Evolutionary conservation across 2,113 vertebrate genomes (phyloP).

Genomic region (Garra rufa): DNA sequence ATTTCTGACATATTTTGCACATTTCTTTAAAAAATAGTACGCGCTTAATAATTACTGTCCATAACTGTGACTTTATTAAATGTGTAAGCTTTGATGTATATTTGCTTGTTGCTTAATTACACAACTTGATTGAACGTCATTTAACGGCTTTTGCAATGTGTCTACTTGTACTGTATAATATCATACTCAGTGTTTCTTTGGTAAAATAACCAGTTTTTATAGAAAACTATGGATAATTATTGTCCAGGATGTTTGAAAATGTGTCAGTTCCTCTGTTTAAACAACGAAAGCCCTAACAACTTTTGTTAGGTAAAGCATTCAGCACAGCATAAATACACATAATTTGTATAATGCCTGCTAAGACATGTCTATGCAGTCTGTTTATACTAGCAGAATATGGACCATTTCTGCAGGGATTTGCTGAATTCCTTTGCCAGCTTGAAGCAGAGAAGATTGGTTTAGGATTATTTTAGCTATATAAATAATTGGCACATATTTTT

Average conservation of each 20-base stretch:
- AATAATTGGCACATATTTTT: slow-evolving; percentile 27
- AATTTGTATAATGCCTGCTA: not conserved
- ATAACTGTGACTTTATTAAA: not conserved
- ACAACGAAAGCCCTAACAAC: not conserved
- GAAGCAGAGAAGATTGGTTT: not conserved
- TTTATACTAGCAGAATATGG: not conserved
- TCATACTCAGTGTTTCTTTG: not conserved
- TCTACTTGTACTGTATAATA: not conserved
- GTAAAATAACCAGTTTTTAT: not conserved
- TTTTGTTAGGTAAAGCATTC: slow-evolving; percentile 1
- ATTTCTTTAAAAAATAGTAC: not conserved
- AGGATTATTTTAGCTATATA: not conserved
- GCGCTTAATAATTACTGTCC: not conserved
- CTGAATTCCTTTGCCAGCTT: not conserved
- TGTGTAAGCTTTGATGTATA: not conserved
- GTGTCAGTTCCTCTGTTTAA: not conserved
- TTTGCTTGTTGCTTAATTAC: not conserved
- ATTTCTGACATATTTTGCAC: slow-evolving; percentile 55
- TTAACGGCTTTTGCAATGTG: not conserved
- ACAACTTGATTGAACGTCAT: slow-evolving; percentile 7
- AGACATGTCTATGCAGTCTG: not conserved
- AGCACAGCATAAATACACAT: not conserved
- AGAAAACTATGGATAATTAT: not conserved
- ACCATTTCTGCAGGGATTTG: not conserved
- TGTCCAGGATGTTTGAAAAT: not conserved